These are phyloP conservation scores for Drosophila infuscata DNA, from an alignment of 2,888 invertebrate species.

Conservation along the genomic window DNA sequence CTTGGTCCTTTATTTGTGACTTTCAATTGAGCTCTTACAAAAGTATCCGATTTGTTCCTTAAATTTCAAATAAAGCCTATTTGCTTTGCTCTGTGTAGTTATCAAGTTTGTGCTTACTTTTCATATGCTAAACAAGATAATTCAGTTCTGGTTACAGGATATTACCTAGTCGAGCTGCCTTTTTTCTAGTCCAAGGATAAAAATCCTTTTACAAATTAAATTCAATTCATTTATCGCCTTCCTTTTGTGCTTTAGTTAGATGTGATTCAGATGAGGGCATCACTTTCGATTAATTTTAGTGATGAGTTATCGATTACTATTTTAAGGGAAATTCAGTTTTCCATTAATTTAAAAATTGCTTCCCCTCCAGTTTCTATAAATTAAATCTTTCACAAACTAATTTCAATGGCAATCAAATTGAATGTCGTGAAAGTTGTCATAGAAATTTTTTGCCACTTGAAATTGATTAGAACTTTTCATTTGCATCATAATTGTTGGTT, in stretches of 20 bases:
- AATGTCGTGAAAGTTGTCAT: conserved; percentile 50
- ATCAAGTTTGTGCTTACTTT: neutral
- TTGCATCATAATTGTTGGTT: conserved; percentile 48
- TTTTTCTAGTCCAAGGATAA: neutral
- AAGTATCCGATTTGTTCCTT: neutral
- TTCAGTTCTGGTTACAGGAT: neutral
- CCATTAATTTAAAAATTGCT: neutral
- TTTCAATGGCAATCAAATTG: conserved; percentile 10
- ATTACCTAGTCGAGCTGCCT: neutral
- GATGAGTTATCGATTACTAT: neutral
- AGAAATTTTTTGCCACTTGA: conserved; percentile 34
- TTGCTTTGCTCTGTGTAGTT: neutral
- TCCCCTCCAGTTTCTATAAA: neutral
- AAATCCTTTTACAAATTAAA: neutral
- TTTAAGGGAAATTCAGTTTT: neutral
- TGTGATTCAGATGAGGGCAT: neutral
- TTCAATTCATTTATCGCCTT: neutral
- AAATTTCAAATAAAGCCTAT: neutral
- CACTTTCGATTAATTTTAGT: neutral
- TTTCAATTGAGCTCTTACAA: neutral
- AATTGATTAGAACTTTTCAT: conserved; percentile 64
- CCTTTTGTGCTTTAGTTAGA: neutral
- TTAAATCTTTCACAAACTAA: conserved; percentile 19
- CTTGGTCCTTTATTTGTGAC: neutral
- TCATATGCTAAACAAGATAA: neutral